Evolutionary conservation across 2,113 vertebrate species (phyloP).

Genomic region (Bungarus multicinctus): DNA sequence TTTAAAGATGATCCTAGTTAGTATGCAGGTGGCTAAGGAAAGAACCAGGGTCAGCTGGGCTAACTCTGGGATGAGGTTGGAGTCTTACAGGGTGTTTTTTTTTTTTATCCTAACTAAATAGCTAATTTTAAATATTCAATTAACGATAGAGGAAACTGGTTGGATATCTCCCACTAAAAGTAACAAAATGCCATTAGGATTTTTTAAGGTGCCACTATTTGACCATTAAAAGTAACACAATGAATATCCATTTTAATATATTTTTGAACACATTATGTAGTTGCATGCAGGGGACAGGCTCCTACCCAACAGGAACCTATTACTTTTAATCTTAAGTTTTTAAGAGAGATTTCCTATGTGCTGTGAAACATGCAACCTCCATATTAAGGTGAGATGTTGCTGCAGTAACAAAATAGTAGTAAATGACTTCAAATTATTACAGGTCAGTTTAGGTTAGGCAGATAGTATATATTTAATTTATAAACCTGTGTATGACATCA

Average conservation of each 20-base stretch:
- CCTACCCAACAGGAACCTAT: neutral
- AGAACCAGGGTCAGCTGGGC: constrained; percentile 35
- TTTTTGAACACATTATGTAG: neutral
- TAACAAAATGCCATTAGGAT: neutral
- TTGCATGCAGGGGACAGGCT: fast-evolving
- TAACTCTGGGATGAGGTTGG: constrained; percentile 51
- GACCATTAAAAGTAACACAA: neutral
- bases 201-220: neutral
- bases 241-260: neutral
- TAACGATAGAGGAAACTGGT: constrained; percentile 60
- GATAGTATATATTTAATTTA: neutral
- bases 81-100: constrained; percentile 31
- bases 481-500: neutral
- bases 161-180: neutral
- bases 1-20: constrained; percentile 55
- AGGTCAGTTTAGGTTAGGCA: neutral
- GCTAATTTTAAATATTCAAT: constrained; percentile 63
- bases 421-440: neutral
- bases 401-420: neutral
- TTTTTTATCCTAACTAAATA: constrained; percentile 44
- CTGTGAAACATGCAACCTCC: neutral
- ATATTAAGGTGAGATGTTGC: neutral
- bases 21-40: constrained; percentile 44
- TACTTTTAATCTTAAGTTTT: neutral
- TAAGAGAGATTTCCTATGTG: neutral